Evolutionary conservation across 2,888 invertebrate genomes (phyloP), one percentile per base, ranked within the genome.

Genomic region (Lasioglossum calceatum): DNA sequence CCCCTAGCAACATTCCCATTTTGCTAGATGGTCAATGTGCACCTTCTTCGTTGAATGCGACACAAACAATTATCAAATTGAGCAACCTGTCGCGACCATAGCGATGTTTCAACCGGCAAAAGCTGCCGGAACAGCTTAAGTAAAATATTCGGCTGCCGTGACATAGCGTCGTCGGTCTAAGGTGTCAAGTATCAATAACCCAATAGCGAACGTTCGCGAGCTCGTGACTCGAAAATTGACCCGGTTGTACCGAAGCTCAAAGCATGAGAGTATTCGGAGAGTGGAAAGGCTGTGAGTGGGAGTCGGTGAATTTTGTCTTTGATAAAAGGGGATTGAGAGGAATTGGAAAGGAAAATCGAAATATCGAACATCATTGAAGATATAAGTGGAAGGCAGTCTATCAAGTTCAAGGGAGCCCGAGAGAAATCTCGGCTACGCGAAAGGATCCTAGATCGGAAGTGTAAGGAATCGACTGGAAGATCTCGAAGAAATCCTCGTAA

Each of bases 271-370:
- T 27, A 64, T 64, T 32, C 32, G 16, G 7, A 16, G 61, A 14
- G 32, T 14, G 5, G 19, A 19, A 36, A 7, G 36, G 7, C 67
- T 16, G 67, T 3, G 36, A 36, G 36, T 7, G 7, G 32, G 19
- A 67, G 8, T 64, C 64, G 32, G 64, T 10, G 36, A 67, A 67
- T 67, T 67, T 67, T 32, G 10, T 36, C 36, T 67, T 32, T 64
- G 61, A 32, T 64, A 64, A 64, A 64, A 12, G 61, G 16, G 61
- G 61, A 64, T 64, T 8, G 36, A 36, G 36, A 32, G 67, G 67
- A 67, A 36, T 32, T 67, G 36, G 36, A 36, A 36, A 67, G 70
- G 70, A 70, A 70, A n/a, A 70, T 39, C 70, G 70, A 70, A 70
- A 70, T 36, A 39, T 27, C 50, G 7, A 4, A 39, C 70, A 23